Conservation (phyloP, 1,140 invertebrate species). For the Zeugodacus cucurbitae region DNA sequence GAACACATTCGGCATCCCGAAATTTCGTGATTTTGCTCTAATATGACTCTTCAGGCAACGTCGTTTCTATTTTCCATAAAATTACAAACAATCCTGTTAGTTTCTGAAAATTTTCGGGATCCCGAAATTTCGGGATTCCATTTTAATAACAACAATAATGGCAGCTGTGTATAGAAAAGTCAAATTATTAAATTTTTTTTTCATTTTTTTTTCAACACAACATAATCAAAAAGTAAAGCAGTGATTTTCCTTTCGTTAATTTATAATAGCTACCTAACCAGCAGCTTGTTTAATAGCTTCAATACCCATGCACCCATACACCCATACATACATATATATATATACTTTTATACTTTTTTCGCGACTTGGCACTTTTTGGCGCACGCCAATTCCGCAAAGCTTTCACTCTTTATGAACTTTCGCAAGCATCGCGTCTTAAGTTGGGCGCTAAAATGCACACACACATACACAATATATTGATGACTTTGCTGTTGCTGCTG, state of each 20-base stretch:
- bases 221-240: background rate
- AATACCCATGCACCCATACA: background rate
- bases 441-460: background rate
- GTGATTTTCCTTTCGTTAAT: constrained; percentile 32
- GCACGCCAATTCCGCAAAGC: background rate
- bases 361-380: background rate
- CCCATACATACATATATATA: background rate
- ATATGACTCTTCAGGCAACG: too few species aligned
- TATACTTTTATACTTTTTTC: background rate
- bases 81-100: too few species aligned
- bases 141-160: background rate
- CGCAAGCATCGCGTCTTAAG: background rate
- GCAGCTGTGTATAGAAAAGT: background rate
- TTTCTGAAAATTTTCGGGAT: too few species aligned
- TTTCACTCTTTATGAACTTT: constrained; percentile 34
- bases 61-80: too few species aligned
- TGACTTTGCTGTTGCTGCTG: background rate
- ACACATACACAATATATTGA: too few species aligned
- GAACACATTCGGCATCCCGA: too few species aligned
- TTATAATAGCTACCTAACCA: constrained; percentile 1
- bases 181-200: too few species aligned
- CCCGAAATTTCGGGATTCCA: too few species aligned
- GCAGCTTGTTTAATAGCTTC: background rate
- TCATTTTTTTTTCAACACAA: too few species aligned
- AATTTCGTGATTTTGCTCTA: too few species aligned